Base-by-base conservation (phyloP, 2,888 invertebrate species). In the Neuroscelio doddi region DNA sequence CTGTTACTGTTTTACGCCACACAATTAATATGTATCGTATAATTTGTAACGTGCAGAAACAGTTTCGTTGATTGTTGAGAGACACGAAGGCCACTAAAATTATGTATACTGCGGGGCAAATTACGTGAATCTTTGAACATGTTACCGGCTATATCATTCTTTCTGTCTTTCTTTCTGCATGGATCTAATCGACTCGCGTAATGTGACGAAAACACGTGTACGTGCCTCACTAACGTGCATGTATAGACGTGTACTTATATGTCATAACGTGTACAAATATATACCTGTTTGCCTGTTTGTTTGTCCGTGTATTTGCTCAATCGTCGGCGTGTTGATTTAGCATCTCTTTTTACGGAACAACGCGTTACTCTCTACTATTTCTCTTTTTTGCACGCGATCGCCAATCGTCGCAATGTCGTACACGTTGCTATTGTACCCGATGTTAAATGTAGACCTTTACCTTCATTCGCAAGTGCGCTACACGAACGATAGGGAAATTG, bases 201-300 rank as follows among this genome's bases (percentile, higher is more conserved):
- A 41, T 38, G 42, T 46, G 27, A 45, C 30, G 47, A 42, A 55
- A 44, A 41, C 41, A 15, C 29, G 32, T 32, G 29, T 39, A 39
- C 15, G 24, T 42, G 21, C 8, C 36, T 12, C 15, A 15, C 14
- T 8, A 12, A 16, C 57, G 52, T 57, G 57, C 63, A 63, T 63
- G 57, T 30, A 44, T 57, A 62, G 50, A 12, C 44, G 50, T 45
- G 29, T 55, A 44, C 36, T 29, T 32, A 16, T 55, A 16, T 55
- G 41, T 51, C 1, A 27, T 29, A 27, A 15, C 44, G 44, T 44
- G 16, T 49, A 50, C 49, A 55, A 55, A 62, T 55, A 50, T 47
- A 30, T 45, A 51, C 34, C 29, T 50, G 59, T 56, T 51, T 56
- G 62, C 55, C 46, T 62, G 51, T 55, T 62, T 55, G 55, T 52